Evolutionary conservation across 2,797 vertebrate genomes (phyloP), one percentile per base, ranked within the genome.

Genomic region (Austrolebias charrua): DNA sequence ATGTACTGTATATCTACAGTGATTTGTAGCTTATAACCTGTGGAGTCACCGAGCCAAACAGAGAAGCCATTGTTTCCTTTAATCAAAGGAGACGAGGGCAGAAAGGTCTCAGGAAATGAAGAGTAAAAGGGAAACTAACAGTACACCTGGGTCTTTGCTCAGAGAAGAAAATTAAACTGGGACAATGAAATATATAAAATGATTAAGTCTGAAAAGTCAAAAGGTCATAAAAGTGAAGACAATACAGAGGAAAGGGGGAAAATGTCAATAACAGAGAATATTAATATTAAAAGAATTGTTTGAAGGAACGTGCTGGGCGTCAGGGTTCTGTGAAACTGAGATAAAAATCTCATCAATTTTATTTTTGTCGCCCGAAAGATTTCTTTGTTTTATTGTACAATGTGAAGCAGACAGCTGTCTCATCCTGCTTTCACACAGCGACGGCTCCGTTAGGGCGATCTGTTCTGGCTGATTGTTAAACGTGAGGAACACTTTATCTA

Each of bases 11-110:
- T 63, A 43, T 54, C 67, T 18, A 6, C 28, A n/a, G 9, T 60
- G 72, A 75, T 69, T 51, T 56, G 13, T 54, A 51, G 67, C 69
- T 81, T 51, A 84, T 75, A 53, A 56, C 31, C 33, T 6, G 19
- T 19, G 1, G 51, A 73, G 51, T 61, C 47, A 51, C 31, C n/a
- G n/a, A 51, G 24, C 54, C 60, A 64, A 66, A 61, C 62, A 73
- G 48, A 68, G 50, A 58, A 44, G 55, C 19, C 44, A 58, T 59
- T 0, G 18, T 67, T 71, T 67, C 5, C 55, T 71, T 64, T 69
- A 69, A 80, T 78, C 28, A 69, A 13, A 62, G 13, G 43, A 66
- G 67, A 71, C 55, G 40, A 60, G n/a, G 38, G 29, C 24, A 51
- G 57, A 70, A 46, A 56, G 60, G 62, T 78, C 54, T 31, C 2